Base-by-base conservation (phyloP, 2,888 invertebrate species). In the Netelia fuscicornis region DNA sequence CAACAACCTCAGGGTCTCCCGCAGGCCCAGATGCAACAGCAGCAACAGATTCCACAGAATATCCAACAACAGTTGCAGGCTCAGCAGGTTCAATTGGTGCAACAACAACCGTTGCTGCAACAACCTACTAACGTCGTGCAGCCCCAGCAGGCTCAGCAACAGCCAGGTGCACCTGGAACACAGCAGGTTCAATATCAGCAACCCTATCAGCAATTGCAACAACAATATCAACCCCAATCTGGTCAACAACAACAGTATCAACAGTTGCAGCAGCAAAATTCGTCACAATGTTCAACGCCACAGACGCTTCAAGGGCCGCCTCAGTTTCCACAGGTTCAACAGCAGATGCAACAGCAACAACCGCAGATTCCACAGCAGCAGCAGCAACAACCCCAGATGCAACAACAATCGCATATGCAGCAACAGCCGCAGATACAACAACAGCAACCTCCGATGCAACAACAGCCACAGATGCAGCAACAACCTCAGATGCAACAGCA, bases 51-150 rank as follows among this genome's bases (percentile, higher is more conserved):
- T 20, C 83, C 83, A 42, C 23, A 95, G 94, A 89, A 58, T 81
- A 90, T 89, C n/a, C 68, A 89, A 78, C 83, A 83, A 93, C 91
- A 88, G 82, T 81, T 93, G 67, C 93, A 93, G 83, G 89, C 92
- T 0, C 91, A 95, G 93, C 91, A 95, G 87, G 95, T 94, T 30
- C 91, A 95, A 76, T 85, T 93, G 71, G 92, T 92, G 6, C 93
- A 93, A 65, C 95, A 95, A 86, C 95, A 95, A 71, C 94, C 95
- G 67, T 89, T 93, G 65, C 92, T 92, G 68, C 93, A 93, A 74
- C 93, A 93, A 79, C 72, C 81, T 25, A 92, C 91, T 1, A 88
- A 91, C 1, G 92, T 92, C 3, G 90, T 92, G 11, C 93, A 93
- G 58, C 90, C 92, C 1, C 91, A 92, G 62, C 92, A 93, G 80